Base-by-base conservation (phyloP, 2,888 invertebrate species). In the Napeogenes inachia region DNA sequence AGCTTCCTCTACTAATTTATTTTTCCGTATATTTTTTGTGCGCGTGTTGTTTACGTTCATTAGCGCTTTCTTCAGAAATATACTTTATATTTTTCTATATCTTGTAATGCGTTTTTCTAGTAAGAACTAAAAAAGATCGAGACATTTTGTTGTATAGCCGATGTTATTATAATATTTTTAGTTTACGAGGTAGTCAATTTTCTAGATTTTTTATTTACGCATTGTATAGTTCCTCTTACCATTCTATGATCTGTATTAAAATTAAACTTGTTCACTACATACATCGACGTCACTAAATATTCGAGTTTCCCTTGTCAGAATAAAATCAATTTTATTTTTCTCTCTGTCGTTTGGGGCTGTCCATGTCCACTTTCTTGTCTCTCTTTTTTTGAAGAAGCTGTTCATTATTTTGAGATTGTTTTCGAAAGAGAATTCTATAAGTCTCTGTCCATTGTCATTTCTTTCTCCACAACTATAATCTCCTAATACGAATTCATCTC, bases 341-440 rank as follows among this genome's bases (percentile, higher is more conserved):
- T 53, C 57, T 5, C 35, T 35, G 35, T 2, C 35, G 35, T 35
- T 35, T 35, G 35, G 35, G 4, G 35, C 4, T 5, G 2, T 35
- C 35, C 35, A 35, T 35, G 35, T 35, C n/a, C n/a, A n/a, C n/a
- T n/a, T n/a, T 35, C 35, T 35, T 5, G 35, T 5, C 6, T 35
- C 6, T 6, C 5, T 53, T 63, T 63, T 32, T 62, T 59, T 13
- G n/a, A 58, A 33, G 58, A 62, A 47, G 6, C 57, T 62, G 21
- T 57, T 62, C 30, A 57, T 58, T 54, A 58, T 55, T 58, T 62
- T 62, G 5, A 62, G 30, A 35, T 63, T 59, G 21, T 35, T 33
- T 8, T 53, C 45, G 53, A 53, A 57, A 30, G 45, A 59, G 46
- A 59, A 59, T 33, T 63, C 56, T 33, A 63, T 45, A 6, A 63